These are phyloP conservation scores for Drosophila aldrichi DNA, from an alignment of 2,888 invertebrate species.

Conservation along the genomic window DNA sequence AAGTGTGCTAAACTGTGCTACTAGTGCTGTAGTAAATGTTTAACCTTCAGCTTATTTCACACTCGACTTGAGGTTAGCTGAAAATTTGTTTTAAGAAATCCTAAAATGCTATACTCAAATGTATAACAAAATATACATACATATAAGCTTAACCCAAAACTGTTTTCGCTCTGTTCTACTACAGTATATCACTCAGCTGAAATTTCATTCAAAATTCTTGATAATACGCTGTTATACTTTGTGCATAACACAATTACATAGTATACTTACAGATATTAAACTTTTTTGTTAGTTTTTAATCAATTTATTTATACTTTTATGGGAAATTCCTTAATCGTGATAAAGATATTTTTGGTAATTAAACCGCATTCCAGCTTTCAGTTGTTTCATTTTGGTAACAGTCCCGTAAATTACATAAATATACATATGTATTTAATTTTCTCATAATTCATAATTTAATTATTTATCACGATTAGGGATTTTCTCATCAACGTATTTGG, in stretches of 20 bases:
- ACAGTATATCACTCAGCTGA: not conserved
- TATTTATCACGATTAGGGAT: constrained; percentile 43
- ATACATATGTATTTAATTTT: not conserved
- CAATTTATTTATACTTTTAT: constrained; percentile 15
- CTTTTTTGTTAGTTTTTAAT: not conserved
- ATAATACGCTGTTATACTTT: not conserved
- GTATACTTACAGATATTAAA: constrained; percentile 38
- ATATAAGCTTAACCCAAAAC: not conserved
- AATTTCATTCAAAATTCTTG: not conserved
- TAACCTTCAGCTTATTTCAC: not conserved
- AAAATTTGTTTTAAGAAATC: not conserved
- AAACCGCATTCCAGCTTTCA: not conserved
- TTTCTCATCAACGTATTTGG: constrained; percentile 33
- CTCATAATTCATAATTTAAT: not conserved
- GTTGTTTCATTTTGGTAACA: constrained; percentile 8
- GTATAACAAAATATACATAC: not conserved
- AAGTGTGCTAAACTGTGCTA: not conserved
- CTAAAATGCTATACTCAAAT: not conserved
- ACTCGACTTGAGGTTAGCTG: not conserved
- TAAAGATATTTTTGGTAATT: not conserved
- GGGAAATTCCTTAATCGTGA: constrained; percentile 40
- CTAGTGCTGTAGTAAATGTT: not conserved
- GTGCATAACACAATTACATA: not conserved
- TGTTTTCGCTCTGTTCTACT: not conserved
- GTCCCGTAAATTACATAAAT: constrained; percentile 2